Conservation (phyloP, 2,113 vertebrate species). For the Eupsittula cactorum region DNA sequence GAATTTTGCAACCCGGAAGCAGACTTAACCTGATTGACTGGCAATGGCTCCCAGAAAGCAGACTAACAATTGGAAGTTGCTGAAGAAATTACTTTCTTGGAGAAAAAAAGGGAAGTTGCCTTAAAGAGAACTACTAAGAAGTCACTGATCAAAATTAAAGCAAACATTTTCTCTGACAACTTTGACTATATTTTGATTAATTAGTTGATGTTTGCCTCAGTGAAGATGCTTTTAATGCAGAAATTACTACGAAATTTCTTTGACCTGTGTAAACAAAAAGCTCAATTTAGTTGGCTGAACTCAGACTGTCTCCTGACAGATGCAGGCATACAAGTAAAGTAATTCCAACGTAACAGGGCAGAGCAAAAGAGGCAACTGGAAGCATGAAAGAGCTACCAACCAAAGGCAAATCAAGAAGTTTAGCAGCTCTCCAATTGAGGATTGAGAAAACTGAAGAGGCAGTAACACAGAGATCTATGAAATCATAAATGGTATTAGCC, state of each 20-base stretch:
- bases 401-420: not conserved
- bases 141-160: not conserved
- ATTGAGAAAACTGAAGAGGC: not conserved
- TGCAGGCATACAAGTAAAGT: not conserved
- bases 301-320: not conserved
- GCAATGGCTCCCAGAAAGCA: not conserved
- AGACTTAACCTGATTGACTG: not conserved
- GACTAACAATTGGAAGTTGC: not conserved
- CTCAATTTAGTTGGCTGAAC: not conserved
- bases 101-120: not conserved
- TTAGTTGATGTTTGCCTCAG: not conserved
- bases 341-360: not conserved
- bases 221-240: not conserved
- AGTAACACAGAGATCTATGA: not conserved
- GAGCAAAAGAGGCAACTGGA: not conserved
- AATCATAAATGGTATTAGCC: not conserved
- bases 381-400: not conserved
- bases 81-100: not conserved
- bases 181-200: not conserved
- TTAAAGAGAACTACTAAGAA: not conserved
- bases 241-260: not conserved
- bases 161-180: not conserved
- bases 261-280: not conserved
- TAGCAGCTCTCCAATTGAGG: not conserved
- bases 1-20: not conserved